Evolutionary conservation across 2,113 vertebrate genomes (phyloP).

Genomic region (Crocuta crocuta): DNA sequence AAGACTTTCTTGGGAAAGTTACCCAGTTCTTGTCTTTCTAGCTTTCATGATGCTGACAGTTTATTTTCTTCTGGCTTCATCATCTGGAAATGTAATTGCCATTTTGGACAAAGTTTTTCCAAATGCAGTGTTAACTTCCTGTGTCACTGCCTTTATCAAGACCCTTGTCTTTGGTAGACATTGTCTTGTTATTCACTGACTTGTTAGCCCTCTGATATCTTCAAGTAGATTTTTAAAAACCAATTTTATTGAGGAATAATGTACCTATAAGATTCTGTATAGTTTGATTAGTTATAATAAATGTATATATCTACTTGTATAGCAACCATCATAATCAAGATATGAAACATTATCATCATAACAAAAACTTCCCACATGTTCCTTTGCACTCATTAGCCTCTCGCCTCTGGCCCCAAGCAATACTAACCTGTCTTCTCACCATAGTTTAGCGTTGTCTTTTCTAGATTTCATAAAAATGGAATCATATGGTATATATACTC

Average conservation of each 20-base stretch:
- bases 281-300: neutral
- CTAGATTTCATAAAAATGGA: neutral
- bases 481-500: neutral
- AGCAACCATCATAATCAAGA: neutral
- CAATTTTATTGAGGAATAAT: neutral
- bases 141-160: neutral
- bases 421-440: neutral
- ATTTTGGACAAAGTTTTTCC: neutral
- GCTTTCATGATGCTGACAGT: neutral
- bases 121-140: too few relatives aligned
- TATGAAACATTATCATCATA: neutral
- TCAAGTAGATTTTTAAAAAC: neutral
- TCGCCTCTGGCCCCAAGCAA: neutral
- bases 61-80: neutral
- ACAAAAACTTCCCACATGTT: neutral
- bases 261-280: neutral
- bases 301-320: neutral
- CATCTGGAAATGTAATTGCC: neutral
- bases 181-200: neutral
- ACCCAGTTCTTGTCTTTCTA: neutral
- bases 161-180: neutral
- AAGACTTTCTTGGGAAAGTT: neutral
- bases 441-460: neutral
- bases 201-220: neutral
- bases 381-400: neutral